Percentiles rank a stretch among this genome's conserved stretches.
phyloP scores from a whole-genome alignment of 2,888 invertebrate genomes.

The Exocentrus adspersus region DNA sequence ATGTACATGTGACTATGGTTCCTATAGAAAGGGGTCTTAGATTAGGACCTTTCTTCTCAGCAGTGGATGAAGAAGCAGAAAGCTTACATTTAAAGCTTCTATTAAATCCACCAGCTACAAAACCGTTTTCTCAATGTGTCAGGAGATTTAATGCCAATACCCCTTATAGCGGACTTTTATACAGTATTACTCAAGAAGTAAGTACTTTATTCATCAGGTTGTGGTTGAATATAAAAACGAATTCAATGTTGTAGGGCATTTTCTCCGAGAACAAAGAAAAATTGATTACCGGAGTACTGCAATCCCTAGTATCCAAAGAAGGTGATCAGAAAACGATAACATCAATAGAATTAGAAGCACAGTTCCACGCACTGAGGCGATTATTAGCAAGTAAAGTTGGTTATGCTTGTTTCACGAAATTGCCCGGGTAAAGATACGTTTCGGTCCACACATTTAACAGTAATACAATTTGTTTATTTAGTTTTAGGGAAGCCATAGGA shows the following conservation, averaged over 20 bases:
- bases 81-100: slow-evolving; percentile 86
- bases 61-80: slow-evolving; percentile 97
- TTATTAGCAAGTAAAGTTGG: slow-evolving; percentile 98
- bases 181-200: slow-evolving; percentile 96
- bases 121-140: slow-evolving; percentile 82
- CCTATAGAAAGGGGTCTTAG: slow-evolving; percentile 87
- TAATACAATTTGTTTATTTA: slow-evolving; percentile 54
- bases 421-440: slow-evolving; percentile 74
- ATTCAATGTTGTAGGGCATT: too few relatives aligned
- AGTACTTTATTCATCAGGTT: too few relatives aligned
- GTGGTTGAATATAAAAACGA: too few relatives aligned
- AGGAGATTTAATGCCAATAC: slow-evolving; percentile 97
- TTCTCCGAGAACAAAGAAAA: slow-evolving; percentile 99
- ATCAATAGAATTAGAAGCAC: slow-evolving; percentile 86
- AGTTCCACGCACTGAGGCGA: slow-evolving; percentile 93
- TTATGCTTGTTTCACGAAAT: slow-evolving; percentile 92
- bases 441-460: background rate
- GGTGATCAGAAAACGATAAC: slow-evolving; percentile 70
- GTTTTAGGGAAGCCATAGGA: slow-evolving; percentile 95
- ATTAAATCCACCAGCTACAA: slow-evolving; percentile 72
- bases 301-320: slow-evolving; percentile 81
- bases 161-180: slow-evolving; percentile 96
- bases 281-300: slow-evolving; percentile 90
- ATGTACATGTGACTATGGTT: slow-evolving; percentile 92
- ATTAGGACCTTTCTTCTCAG: slow-evolving; percentile 87